A percentile compares a stretch with the other conserved stretches of the same genome.
phyloP scores from a whole-genome alignment of 2,888 invertebrate species.

The Drosophila paranaensis region DNA sequence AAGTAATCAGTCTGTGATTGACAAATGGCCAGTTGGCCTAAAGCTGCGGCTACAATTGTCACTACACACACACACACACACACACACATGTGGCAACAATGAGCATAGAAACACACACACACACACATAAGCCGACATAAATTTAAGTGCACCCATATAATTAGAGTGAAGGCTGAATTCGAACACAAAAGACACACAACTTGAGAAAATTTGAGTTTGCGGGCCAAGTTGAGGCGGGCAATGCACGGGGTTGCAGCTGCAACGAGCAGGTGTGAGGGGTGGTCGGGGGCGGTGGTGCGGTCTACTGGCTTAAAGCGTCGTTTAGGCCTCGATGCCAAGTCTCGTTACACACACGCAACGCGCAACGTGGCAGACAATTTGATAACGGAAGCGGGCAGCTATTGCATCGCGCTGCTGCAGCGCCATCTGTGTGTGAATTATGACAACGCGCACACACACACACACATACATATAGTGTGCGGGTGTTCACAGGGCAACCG shows the following conservation, averaged over 20 bases:
- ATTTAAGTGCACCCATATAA: slow-evolving; percentile 34
- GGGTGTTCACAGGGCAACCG: slow-evolving; percentile 55
- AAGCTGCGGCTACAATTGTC: neutral
- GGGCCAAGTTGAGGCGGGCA: slow-evolving; percentile 15
- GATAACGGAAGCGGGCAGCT: slow-evolving; percentile 62
- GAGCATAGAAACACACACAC: slow-evolving; percentile 7
- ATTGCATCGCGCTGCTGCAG: slow-evolving; percentile 20
- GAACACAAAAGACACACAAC: slow-evolving; percentile 17
- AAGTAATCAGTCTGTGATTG: slow-evolving; percentile 24
- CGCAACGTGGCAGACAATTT: slow-evolving; percentile 45
- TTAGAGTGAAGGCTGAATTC: slow-evolving; percentile 46
- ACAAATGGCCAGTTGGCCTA: slow-evolving; percentile 7
- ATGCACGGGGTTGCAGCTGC: slow-evolving; percentile 37
- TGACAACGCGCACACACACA: slow-evolving; percentile 28
- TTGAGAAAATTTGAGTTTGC: slow-evolving; percentile 47
- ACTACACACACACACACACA: neutral
- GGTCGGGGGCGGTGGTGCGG: neutral
- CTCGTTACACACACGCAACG: slow-evolving; percentile 69
- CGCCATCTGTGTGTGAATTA: slow-evolving; percentile 56
- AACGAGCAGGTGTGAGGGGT: neutral
- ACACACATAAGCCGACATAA: neutral
- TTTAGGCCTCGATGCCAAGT: slow-evolving; percentile 59
- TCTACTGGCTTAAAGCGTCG: slow-evolving; percentile 38
- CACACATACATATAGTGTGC: slow-evolving; percentile 2
- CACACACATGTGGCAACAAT: slow-evolving; percentile 40